Conservation (phyloP, 1,140 invertebrate species). For the Schlechtendalia chinensis region DNA sequence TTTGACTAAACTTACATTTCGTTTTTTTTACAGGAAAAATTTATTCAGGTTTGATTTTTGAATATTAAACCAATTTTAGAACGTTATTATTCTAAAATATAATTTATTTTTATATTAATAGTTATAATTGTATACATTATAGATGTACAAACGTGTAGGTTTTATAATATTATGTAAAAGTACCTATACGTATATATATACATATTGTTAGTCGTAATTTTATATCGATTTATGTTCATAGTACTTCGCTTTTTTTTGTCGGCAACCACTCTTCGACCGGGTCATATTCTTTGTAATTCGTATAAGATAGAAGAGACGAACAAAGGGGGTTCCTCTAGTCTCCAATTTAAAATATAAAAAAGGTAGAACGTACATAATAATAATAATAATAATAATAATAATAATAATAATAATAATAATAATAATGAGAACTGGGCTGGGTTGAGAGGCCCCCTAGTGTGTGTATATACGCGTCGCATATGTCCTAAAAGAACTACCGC, state of each 20-base stretch:
- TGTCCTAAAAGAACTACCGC: background rate
- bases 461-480: background rate
- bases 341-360: slow-evolving; percentile 29
- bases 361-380: background rate
- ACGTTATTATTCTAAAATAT: too few species aligned
- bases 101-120: too few species aligned
- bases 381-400: background rate
- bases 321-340: background rate
- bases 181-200: background rate
- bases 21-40: too few species aligned
- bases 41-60: too few species aligned
- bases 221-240: background rate
- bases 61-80: too few species aligned
- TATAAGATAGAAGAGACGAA: background rate
- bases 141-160: background rate
- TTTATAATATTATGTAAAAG: background rate
- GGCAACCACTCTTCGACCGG: background rate
- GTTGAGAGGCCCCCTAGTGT: background rate
- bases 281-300: background rate
- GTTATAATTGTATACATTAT: background rate
- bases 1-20: too few species aligned
- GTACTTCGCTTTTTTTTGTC: background rate
- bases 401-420: slow-evolving; percentile 2
- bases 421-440: background rate
- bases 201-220: background rate